Evolutionary conservation across 2,888 invertebrate genomes (phyloP).

Genomic region (Abrostola triplasia): DNA sequence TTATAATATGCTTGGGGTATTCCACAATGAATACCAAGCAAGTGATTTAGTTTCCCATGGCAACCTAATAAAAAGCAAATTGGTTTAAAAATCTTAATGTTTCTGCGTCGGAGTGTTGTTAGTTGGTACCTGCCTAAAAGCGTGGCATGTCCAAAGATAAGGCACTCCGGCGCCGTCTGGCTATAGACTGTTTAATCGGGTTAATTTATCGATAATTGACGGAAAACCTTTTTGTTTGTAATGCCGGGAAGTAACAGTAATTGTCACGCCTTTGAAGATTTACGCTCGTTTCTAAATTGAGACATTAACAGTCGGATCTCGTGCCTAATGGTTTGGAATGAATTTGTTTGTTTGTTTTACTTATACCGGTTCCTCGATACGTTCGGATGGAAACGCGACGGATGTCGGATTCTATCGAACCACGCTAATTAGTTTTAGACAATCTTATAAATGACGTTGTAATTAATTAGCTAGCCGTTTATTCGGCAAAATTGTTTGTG

Average conservation of each 20-base stretch:
- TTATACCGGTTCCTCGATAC: slow-evolving; percentile 80
- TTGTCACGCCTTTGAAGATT: slow-evolving; percentile 89
- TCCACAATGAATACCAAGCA: slow-evolving; percentile 30
- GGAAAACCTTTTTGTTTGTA: slow-evolving; percentile 88
- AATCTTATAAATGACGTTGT: slow-evolving; percentile 47
- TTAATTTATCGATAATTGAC: slow-evolving; percentile 89
- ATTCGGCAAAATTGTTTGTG: slow-evolving; percentile 39
- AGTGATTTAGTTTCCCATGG: slow-evolving; percentile 57
- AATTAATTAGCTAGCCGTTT: slow-evolving; percentile 52
- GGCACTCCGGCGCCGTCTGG: slow-evolving; percentile 84
- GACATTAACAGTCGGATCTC: slow-evolving; percentile 88
- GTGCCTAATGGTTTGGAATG: slow-evolving; percentile 88
- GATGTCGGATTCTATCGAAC: slow-evolving; percentile 69
- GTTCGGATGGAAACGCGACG: slow-evolving; percentile 66
- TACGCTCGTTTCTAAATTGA: slow-evolving; percentile 88
- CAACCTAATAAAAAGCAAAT: slow-evolving; percentile 83
- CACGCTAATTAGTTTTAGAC: slow-evolving; percentile 67
- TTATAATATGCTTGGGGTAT: slow-evolving; percentile 6
- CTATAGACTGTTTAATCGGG: slow-evolving; percentile 86
- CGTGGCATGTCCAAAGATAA: slow-evolving; percentile 87
- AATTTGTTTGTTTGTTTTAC: slow-evolving; percentile 87
- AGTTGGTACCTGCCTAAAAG: slow-evolving; percentile 86
- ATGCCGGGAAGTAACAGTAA: slow-evolving; percentile 88
- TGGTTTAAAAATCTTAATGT: slow-evolving; percentile 81
- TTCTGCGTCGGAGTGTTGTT: slow-evolving; percentile 73